Conservation (phyloP, 2,888 invertebrate genomes). For the Pristionchus exspectatus region DNA sequence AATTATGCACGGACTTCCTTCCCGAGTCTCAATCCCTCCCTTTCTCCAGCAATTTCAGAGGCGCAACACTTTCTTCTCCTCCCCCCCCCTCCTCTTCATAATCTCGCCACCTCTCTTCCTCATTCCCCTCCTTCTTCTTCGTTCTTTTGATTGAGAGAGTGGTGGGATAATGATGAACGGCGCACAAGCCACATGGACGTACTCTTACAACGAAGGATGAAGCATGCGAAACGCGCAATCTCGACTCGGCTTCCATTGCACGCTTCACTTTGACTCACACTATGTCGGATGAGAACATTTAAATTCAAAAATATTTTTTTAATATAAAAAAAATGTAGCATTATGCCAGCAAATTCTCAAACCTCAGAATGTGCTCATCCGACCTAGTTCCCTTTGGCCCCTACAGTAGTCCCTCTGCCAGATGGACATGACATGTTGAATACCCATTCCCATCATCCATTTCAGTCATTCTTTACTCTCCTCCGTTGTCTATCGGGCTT, state of each 20-base stretch:
- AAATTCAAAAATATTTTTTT: too few relatives aligned
- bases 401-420: neutral
- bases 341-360: too few relatives aligned
- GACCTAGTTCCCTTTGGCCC: neutral
- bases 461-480: conserved; percentile 42
- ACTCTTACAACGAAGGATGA: conserved; percentile 7
- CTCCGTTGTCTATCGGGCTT: neutral
- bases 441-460: conserved; percentile 44
- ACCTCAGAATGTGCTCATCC: too few relatives aligned
- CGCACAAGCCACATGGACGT: neutral
- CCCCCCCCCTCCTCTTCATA: neutral
- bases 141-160: conserved; percentile 46
- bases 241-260: too few relatives aligned
- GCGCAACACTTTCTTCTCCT: neutral
- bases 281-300: too few relatives aligned
- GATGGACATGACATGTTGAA: conserved; percentile 32
- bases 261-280: too few relatives aligned
- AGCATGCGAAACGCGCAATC: neutral
- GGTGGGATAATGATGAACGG: conserved; percentile 50
- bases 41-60: conserved; percentile 3
- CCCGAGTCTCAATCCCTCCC: conserved; percentile 32
- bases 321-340: too few relatives aligned
- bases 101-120: conserved; percentile 32
- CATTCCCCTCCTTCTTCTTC: neutral
- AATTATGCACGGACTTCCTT: conserved; percentile 45